Evolutionary conservation across 1,140 invertebrate genomes (phyloP).

Genomic region (Antheraea mylitta): DNA sequence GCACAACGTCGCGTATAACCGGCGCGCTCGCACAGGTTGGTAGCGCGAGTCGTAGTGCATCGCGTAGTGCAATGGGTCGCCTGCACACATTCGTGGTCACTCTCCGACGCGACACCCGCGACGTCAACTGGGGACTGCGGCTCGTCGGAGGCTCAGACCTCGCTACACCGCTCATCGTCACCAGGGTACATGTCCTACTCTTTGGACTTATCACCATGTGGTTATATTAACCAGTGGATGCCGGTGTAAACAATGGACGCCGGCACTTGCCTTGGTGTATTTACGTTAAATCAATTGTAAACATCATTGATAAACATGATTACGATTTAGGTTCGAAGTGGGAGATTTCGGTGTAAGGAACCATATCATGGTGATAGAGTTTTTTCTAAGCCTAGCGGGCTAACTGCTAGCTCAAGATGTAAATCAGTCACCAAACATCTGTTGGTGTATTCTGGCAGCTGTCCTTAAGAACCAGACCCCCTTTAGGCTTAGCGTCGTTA

Average conservation of each 20-base stretch:
- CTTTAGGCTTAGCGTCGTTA: too few species aligned
- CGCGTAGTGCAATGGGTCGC: conserved; percentile 76
- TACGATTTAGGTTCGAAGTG: too few species aligned
- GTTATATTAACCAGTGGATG: conserved; percentile 3
- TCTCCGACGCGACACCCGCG: conserved; percentile 86
- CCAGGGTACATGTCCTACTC: conserved; percentile 85
- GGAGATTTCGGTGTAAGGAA: too few species aligned
- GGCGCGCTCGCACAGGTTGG: conserved; percentile 42
- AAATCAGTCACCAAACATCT: too few species aligned
- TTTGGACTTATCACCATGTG: conserved; percentile 2
- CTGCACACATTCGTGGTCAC: conserved; percentile 86
- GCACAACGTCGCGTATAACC: conserved; percentile 63
- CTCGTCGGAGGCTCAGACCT: conserved; percentile 94
- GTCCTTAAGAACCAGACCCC: too few species aligned
- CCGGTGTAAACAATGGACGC: conserved; percentile 59
- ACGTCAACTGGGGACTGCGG: conserved; percentile 93
- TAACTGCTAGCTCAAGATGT: too few species aligned
- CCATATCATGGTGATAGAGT: too few species aligned
- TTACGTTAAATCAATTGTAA: background rate
- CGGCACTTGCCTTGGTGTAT: conserved; percentile 20
- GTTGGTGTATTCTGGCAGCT: too few species aligned
- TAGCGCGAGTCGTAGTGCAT: conserved; percentile 22
- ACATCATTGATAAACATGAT: too few species aligned
- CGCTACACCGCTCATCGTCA: conserved; percentile 92
- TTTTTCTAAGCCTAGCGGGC: too few species aligned